A percentile compares a stretch with the other conserved stretches of the same genome.
These are phyloP conservation scores for Gymnogyps californianus DNA, from an alignment of 2,113 vertebrate species.

Conservation along the genomic window DNA sequence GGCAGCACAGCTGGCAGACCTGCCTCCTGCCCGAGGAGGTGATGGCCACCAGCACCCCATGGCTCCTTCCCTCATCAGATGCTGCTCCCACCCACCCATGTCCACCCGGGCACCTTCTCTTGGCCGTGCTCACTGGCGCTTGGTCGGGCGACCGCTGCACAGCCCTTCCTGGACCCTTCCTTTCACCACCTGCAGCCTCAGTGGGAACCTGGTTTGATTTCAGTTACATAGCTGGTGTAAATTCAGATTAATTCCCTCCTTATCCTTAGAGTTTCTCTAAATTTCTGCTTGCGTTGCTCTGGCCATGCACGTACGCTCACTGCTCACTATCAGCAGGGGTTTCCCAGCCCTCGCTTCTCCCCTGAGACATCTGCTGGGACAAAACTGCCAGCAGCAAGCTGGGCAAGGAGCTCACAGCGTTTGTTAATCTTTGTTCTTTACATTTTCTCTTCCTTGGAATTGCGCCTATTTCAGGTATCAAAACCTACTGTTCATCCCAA, in stretches of 20 bases:
- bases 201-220: neutral
- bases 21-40: neutral
- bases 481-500: neutral
- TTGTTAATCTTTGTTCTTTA: neutral
- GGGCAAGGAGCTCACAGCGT: neutral
- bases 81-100: neutral
- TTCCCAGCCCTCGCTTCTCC: neutral
- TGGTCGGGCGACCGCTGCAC: neutral
- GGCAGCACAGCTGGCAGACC: neutral
- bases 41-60: neutral
- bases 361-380: neutral
- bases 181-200: neutral
- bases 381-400: neutral
- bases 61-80: neutral
- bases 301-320: neutral
- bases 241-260: neutral
- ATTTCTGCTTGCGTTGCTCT: neutral
- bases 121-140: accelerated
- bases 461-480: neutral
- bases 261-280: neutral
- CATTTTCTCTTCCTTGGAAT: neutral
- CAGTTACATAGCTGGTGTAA: neutral
- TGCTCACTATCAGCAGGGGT: neutral
- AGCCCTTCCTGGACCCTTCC: neutral
- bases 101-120: neutral